A percentile compares a stretch with the other conserved stretches of the same genome.
phyloP scores from a whole-genome alignment of 2,888 invertebrate species.

The Entomobrya proxima region DNA sequence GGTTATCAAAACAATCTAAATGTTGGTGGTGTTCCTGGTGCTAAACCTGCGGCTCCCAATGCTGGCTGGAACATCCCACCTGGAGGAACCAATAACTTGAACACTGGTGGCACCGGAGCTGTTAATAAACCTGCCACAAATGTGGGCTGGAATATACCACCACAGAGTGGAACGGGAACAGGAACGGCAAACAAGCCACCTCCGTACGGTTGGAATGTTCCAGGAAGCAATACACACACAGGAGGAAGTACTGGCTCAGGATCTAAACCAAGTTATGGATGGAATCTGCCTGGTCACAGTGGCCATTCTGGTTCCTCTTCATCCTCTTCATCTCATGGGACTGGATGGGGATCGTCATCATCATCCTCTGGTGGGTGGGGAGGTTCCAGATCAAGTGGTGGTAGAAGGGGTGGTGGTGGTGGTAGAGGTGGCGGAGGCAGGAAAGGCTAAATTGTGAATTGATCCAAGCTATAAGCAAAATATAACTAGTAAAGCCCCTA shows the following conservation, averaged over 20 bases:
- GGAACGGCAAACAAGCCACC: conserved; percentile 51
- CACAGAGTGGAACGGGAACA: conserved; percentile 30
- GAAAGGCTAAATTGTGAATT: conserved; percentile 65
- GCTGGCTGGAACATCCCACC: conserved; percentile 70
- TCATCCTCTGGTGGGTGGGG: too few relatives aligned
- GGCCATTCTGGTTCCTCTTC: neutral
- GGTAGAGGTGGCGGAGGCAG: conserved; percentile 69
- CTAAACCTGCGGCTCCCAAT: conserved; percentile 56
- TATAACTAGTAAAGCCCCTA: neutral
- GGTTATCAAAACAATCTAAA: conserved; percentile 64
- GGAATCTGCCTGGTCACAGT: conserved; percentile 23
- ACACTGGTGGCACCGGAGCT: conserved; percentile 48
- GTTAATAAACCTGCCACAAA: conserved; percentile 47
- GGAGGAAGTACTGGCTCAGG: conserved; percentile 33
- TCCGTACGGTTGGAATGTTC: conserved; percentile 62
- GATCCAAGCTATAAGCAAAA: neutral
- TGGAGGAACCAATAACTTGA: conserved; percentile 57
- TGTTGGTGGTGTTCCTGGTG: conserved; percentile 44
- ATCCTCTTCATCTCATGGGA: conserved; percentile 29
- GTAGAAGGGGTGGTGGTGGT: conserved; percentile 62
- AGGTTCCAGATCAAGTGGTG: conserved; percentile 58
- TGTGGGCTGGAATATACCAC: conserved; percentile 63
- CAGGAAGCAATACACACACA: conserved; percentile 49
- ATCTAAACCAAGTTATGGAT: conserved; percentile 53
- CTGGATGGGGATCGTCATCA: conserved; percentile 51